phyloP scores from a whole-genome alignment of 2,113 vertebrate genomes.

The Phycodurus eques region DNA sequence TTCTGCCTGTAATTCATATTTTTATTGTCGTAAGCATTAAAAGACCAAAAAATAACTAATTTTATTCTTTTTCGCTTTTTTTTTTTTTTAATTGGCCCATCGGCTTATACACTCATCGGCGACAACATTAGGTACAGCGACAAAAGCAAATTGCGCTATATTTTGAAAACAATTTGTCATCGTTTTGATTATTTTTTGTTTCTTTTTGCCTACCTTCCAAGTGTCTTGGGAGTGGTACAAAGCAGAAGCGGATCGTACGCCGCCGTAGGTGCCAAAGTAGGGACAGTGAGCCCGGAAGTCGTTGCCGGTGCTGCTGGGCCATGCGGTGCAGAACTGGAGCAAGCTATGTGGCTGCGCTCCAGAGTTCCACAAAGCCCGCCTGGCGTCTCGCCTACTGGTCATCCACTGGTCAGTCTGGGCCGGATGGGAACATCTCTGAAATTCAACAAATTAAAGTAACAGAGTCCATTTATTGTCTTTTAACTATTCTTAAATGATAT shows the following conservation, averaged over 20 bases:
- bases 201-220: conserved; percentile 74
- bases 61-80: too few relatives aligned
- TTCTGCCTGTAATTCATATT: too few relatives aligned
- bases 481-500: neutral
- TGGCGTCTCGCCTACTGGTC: conserved; percentile 20
- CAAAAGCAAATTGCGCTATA: neutral
- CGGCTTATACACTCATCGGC: neutral
- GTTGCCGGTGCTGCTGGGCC: conserved; percentile 9
- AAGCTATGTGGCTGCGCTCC: conserved; percentile 29
- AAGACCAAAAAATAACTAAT: too few relatives aligned
- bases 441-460: conserved; percentile 9
- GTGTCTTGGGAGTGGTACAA: conserved; percentile 53
- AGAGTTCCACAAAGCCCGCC: conserved; percentile 29
- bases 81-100: too few relatives aligned
- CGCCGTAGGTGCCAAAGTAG: conserved; percentile 46
- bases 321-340: conserved; percentile 40
- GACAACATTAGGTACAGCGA: neutral
- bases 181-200: neutral
- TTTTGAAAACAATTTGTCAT: neutral
- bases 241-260: conserved; percentile 39
- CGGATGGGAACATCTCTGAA: conserved; percentile 68
- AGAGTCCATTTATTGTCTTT: neutral
- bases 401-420: conserved; percentile 36
- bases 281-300: conserved; percentile 6
- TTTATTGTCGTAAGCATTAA: too few relatives aligned